A percentile compares a stretch with the other conserved stretches of the same genome.
These are phyloP conservation scores for Scytalopus superciliaris DNA, from an alignment of 2,113 vertebrate genomes.

Conservation along the genomic window DNA sequence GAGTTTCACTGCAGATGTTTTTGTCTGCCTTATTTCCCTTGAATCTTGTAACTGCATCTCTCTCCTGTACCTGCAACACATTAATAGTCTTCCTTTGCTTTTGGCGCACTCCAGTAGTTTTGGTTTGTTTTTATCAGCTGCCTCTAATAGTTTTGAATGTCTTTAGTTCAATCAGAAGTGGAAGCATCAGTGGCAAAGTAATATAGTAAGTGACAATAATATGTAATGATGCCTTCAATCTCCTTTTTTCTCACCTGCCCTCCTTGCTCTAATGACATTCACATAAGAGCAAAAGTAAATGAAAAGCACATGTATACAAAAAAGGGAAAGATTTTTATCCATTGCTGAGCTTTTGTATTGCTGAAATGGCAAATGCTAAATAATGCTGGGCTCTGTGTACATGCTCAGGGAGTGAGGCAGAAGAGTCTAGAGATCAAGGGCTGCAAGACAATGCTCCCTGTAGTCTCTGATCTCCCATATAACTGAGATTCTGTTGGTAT, in stretches of 20 bases:
- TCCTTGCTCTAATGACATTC: background rate
- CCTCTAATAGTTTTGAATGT: background rate
- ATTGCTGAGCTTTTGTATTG: background rate
- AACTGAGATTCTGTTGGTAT: background rate
- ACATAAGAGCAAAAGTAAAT: background rate
- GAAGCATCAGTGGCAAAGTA: background rate
- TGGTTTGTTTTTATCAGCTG: background rate
- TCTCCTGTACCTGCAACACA: background rate
- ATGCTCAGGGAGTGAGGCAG: background rate
- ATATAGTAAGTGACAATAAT: background rate
- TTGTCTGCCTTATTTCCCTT: constrained; percentile 12
- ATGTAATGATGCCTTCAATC: background rate
- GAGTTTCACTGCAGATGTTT: background rate
- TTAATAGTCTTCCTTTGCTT: constrained; percentile 32
- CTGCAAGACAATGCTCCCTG: background rate
- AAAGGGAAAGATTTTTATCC: background rate
- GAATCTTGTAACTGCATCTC: constrained; percentile 36
- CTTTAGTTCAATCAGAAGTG: background rate
- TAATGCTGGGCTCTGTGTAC: background rate
- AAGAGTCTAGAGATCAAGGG: background rate
- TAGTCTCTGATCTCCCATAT: background rate
- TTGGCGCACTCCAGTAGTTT: background rate
- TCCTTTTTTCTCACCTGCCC: background rate
- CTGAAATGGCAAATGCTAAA: background rate
- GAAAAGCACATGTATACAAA: background rate